Evolutionary conservation across 2,113 vertebrate genomes (phyloP), one percentile per base, ranked within the genome.

Genomic region (Poeciliopsis prolifica): DNA sequence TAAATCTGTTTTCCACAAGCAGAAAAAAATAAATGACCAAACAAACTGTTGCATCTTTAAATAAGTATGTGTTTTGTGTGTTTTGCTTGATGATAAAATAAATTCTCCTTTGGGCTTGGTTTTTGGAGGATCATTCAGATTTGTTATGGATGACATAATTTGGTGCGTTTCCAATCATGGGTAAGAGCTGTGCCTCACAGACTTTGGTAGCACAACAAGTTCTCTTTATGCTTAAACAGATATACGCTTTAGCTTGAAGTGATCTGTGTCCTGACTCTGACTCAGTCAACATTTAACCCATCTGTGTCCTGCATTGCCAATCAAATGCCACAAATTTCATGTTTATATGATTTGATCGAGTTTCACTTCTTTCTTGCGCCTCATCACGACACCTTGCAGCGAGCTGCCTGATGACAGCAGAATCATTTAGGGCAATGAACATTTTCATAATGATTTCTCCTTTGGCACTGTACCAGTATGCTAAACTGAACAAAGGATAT

Each of bases 391-490:
- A 62, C 67, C 61, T 74, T 67, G 65, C n/a, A 48, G 74, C 76
- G 31, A 63, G 35, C 24, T 35, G 68, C 70, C 62, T 68, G 70
- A 83, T 73, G 40, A 54, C 28, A 33, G 61, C 74, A 68, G 54
- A 12, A 79, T 35, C 73, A 83, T 78, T 71, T 30, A 73, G 74
- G 82, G 73, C 76, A 79, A 28, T 70, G 76, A 78, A 31, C 72
- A 70, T 79, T 66, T 72, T 73, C 31, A 35, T 28, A 68, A 61
- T 69, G 10, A 73, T 72, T 72, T 78, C 28, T 62, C 33, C 28
- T 19, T 72, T 79, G 76, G 65, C 76, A 70, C 60, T 33, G 54
- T 11, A 71, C 68, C 65, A n/a, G 62, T 68, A 65, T n/a, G 33
- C 17, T 74, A 30, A 61, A 77, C 24, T 62, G 26, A 62, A 82